These are phyloP conservation scores for Melanotaenia nigrans DNA, from an alignment of 2,797 vertebrate genomes.

Conservation along the genomic window DNA sequence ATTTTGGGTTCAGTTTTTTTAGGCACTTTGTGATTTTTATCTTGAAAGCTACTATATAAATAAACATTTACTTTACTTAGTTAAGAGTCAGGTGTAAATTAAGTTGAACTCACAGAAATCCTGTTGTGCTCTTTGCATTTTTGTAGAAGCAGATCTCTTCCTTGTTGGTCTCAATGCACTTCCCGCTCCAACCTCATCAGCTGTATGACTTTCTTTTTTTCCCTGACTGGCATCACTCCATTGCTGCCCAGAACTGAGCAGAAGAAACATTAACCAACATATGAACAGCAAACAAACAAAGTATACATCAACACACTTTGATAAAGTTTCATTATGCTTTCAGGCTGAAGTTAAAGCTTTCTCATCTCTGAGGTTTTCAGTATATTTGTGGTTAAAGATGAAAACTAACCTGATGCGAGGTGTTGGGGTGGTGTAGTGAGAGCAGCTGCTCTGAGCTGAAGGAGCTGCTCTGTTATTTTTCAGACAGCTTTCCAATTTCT, in stretches of 20 bases:
- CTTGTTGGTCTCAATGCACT: conserved; percentile 2
- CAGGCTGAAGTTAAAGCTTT: not conserved
- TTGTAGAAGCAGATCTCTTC: conserved; percentile 66
- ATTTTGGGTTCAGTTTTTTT: too few relatives aligned
- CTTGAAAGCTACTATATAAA: too few relatives aligned
- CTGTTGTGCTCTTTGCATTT: conserved; percentile 47
- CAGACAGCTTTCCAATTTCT: conserved; percentile 80
- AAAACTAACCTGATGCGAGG: conserved; percentile 68
- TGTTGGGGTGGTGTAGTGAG: conserved; percentile 23
- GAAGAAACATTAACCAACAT: not conserved
- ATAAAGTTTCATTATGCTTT: not conserved
- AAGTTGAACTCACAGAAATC: conserved; percentile 74
- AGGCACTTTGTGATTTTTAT: too few relatives aligned
- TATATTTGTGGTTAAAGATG: not conserved
- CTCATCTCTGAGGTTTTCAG: not conserved
- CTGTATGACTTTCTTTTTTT: conserved; percentile 12
- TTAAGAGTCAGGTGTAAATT: not conserved
- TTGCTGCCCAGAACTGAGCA: conserved; percentile 44
- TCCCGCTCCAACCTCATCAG: conserved; percentile 16
- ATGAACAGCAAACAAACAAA: not conserved
- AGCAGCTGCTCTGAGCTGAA: conserved; percentile 20
- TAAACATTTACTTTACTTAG: too few relatives aligned
- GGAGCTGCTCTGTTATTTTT: conserved; percentile 28
- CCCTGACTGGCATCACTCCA: not conserved
- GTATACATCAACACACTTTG: too few relatives aligned